These are phyloP conservation scores for Bos taurus DNA, from an alignment of 2,113 vertebrate genomes.

Conservation along the genomic window DNA sequence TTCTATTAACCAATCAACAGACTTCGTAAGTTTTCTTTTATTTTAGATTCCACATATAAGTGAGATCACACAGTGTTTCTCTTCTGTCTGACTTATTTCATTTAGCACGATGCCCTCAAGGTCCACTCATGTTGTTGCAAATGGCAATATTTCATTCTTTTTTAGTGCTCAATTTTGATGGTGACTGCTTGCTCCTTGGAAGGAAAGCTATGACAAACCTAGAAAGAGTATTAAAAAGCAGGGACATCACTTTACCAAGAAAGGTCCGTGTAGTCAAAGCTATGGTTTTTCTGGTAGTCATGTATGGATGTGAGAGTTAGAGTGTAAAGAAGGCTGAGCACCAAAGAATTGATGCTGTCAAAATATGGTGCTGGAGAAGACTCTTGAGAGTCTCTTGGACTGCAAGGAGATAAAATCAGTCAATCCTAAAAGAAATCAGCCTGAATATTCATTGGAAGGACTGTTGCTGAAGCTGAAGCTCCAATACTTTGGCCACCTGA, in stretches of 20 bases:
- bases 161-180: neutral
- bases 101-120: neutral
- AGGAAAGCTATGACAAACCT: neutral
- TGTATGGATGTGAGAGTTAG: neutral
- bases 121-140: neutral
- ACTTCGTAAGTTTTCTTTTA: neutral
- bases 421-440: neutral
- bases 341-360: neutral
- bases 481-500: neutral
- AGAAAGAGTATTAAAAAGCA: neutral
- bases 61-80: neutral
- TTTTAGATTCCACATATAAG: neutral
- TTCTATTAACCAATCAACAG: neutral
- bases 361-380: neutral
- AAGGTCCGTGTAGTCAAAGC: neutral
- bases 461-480: neutral
- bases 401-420: neutral
- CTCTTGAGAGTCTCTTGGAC: neutral
- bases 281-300: neutral
- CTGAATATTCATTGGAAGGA: neutral
- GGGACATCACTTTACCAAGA: neutral
- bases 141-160: neutral
- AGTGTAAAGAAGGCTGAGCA: neutral
- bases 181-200: neutral
- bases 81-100: neutral